Conservation (phyloP, 1,140 invertebrate genomes). For the Trissolcus basalis region DNA sequence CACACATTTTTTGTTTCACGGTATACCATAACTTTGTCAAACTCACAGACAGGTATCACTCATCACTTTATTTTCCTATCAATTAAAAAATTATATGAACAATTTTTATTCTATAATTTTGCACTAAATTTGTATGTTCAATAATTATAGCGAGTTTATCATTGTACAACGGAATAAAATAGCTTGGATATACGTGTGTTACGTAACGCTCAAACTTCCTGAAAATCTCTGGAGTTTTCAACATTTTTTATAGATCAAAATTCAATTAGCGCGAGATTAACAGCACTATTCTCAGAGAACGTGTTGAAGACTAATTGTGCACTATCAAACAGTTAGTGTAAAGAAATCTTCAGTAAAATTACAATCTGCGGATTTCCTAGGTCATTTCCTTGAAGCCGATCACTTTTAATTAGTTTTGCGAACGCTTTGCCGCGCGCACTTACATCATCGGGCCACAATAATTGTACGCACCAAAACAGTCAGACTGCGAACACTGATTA, state of each 20-base stretch:
- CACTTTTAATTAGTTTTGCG: conserved; percentile 57
- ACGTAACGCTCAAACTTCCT: too few relatives aligned
- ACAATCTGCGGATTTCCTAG: conserved; percentile 41
- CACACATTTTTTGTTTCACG: conserved; percentile 41
- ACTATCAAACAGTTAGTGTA: conserved; percentile 30
- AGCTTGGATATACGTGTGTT: too few relatives aligned
- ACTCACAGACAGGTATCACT: too few relatives aligned
- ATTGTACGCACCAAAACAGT: conserved; percentile 59
- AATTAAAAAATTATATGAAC: too few relatives aligned
- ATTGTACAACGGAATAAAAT: too few relatives aligned
- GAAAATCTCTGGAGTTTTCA: too few relatives aligned
- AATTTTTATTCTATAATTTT: too few relatives aligned
- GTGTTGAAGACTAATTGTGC: conserved; percentile 14
- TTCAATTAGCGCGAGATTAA: too few relatives aligned
- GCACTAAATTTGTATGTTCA: too few relatives aligned
- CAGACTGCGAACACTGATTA: conserved; percentile 58
- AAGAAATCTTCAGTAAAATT: conserved; percentile 12
- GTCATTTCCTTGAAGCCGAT: conserved; percentile 54
- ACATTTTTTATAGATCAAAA: too few relatives aligned
- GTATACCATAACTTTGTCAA: conserved; percentile 15
- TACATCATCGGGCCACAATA: conserved; percentile 49
- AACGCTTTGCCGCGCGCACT: conserved; percentile 48
- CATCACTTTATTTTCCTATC: too few relatives aligned
- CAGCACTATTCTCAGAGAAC: background rate
- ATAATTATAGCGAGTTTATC: too few relatives aligned